Base-by-base conservation (phyloP, 1,140 invertebrate genomes). In the Philopotamus ludificatus region DNA sequence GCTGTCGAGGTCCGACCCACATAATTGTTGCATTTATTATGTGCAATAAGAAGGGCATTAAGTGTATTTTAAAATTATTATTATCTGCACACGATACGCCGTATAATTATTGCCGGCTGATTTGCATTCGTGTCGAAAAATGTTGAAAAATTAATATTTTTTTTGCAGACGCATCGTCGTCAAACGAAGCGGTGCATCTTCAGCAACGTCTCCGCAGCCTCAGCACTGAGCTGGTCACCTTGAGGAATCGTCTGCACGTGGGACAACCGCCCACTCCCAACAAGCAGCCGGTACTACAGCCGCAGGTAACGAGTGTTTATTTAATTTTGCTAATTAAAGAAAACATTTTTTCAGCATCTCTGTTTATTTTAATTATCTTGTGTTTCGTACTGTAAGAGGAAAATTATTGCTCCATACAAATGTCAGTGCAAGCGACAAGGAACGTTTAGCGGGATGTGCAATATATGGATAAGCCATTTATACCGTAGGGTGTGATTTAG, bases 151-250 rank as follows among this genome's bases (percentile, higher is more conserved):
- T n/a, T n/a, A n/a, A n/a, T n/a, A n/a, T n/a, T n/a, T n/a, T 2
- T 71, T 63, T 86, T 84, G 7, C 83, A 95, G 93, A 94, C 90
- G 91, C 91, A 66, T 93, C 91, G 66, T 94, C 91, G 41, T 93
- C 92, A 71, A 94, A 93, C 81, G 93, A 95, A 83, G 92, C 92
- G 42, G 92, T 93, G 70, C 92, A 94, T 74, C 81, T 94, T 70
- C 92, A 95, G 80, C 91, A 94, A 74, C 85, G 92, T 59, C 82
- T 95, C 67, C 89, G 91, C 68, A 93, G 89, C 77, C 83, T 95
- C 65, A 93, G 91, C 79, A 92, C 91, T 45, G 92, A 94, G 81
- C 79, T 95, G 80, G 90, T 94, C 71, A 94, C 92, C 47, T 84
- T 95, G 72, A 84, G 92, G 63, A 94, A 93, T 79, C 85, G 91